phyloP scores from a whole-genome alignment of 2,113 vertebrate species.

The Melierax canorus region DNA sequence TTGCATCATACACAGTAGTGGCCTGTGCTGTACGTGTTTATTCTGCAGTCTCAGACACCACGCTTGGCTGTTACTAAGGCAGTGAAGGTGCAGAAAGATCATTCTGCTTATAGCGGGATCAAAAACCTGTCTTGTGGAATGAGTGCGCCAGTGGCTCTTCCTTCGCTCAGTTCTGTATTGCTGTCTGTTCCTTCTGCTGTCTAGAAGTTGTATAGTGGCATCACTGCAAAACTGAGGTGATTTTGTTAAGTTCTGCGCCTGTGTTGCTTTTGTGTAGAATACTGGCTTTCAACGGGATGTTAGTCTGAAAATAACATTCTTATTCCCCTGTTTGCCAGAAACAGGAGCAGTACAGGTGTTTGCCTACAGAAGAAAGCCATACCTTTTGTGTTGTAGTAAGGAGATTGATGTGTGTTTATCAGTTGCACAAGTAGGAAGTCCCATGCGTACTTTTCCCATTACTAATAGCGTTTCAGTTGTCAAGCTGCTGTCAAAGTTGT shows the following conservation, averaged over 20 bases:
- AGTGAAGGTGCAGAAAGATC: not conserved
- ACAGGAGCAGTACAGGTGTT: not conserved
- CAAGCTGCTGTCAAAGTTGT: not conserved
- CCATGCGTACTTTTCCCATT: not conserved
- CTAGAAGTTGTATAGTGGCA: not conserved
- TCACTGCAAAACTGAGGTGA: not conserved
- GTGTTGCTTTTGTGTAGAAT: not conserved
- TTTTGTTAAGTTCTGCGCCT: not conserved
- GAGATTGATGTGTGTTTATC: not conserved
- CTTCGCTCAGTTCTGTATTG: not conserved
- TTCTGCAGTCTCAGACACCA: not conserved
- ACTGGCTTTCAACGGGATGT: not conserved
- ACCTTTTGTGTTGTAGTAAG: not conserved
- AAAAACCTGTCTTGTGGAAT: not conserved
- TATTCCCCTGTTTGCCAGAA: not conserved
- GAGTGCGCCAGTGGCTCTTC: not conserved
- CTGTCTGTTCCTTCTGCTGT: not conserved
- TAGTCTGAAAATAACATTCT: not conserved
- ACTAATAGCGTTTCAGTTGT: not conserved
- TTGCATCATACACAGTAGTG: not conserved
- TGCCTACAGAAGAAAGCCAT: not conserved
- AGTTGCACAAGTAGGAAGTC: not conserved
- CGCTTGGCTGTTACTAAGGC: not conserved
- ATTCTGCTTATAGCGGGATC: not conserved
- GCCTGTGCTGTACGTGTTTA: not conserved